Conservation (phyloP, 2,888 invertebrate genomes). For the Caenorhabditis sulstoni region DNA sequence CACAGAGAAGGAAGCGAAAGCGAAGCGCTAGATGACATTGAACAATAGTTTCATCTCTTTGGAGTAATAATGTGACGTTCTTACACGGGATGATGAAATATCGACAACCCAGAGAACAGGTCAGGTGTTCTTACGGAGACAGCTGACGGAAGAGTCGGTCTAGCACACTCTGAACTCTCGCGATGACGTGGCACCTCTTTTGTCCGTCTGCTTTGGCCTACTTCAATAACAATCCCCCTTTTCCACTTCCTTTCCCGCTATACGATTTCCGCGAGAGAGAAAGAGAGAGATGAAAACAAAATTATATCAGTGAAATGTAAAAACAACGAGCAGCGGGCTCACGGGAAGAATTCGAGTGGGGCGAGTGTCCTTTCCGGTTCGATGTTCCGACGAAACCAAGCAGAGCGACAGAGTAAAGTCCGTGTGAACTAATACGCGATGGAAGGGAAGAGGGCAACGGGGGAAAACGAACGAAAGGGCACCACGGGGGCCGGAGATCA, state of each 20-base stretch:
- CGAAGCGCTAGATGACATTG: slow-evolving; percentile 5
- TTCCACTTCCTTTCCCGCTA: slow-evolving; percentile 5
- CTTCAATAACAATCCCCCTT: slow-evolving; percentile 10
- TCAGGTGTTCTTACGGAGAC: slow-evolving; percentile 9
- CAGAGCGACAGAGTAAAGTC: neutral
- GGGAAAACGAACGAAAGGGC: neutral
- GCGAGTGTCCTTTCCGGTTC: too few species aligned
- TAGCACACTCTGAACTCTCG: too few species aligned
- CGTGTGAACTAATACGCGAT: slow-evolving; percentile 2
- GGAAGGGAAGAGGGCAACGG: neutral
- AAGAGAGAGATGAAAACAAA: too few species aligned
- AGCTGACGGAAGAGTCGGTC: too few species aligned
- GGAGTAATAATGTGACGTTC: slow-evolving; percentile 1
- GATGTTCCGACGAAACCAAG: slow-evolving; percentile 10
- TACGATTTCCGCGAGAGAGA: slow-evolving; percentile 1
- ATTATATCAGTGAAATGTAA: neutral
- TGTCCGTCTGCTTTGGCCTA: neutral
- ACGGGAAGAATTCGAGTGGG: neutral
- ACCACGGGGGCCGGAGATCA: neutral
- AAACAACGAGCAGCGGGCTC: neutral
- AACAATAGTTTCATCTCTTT: slow-evolving; percentile 24
- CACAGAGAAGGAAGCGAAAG: slow-evolving; percentile 6
- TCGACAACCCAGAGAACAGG: neutral
- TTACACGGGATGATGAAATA: slow-evolving; percentile 33
- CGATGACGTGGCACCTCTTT: too few species aligned